A percentile compares a stretch with the other conserved stretches of the same genome.
These are phyloP conservation scores for Ariopsis seemanni DNA, from an alignment of 2,113 vertebrate species.

Conservation along the genomic window DNA sequence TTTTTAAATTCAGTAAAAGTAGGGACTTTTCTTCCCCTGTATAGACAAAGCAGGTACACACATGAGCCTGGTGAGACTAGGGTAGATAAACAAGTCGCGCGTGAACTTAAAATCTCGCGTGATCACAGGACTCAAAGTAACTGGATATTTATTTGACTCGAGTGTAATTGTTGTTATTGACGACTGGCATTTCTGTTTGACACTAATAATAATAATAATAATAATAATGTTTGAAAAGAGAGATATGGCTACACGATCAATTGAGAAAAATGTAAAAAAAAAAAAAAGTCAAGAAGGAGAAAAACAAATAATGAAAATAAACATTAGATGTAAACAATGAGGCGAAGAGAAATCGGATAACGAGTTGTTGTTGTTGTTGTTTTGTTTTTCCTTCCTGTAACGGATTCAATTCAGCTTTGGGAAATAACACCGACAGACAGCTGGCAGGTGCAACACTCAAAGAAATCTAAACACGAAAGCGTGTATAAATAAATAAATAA, in stretches of 20 bases:
- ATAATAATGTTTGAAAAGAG: too few species aligned
- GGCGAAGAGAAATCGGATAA: conserved; percentile 2
- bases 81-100: conserved; percentile 16
- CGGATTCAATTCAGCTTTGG: background rate
- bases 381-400: background rate
- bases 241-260: background rate
- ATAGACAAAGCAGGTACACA: background rate
- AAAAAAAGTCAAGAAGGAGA: background rate
- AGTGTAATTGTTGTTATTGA: background rate
- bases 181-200: background rate
- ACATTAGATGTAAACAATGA: background rate
- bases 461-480: background rate
- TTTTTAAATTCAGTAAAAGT: background rate
- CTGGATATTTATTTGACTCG: background rate
- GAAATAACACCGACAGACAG: background rate
- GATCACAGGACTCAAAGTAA: background rate
- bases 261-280: too few species aligned
- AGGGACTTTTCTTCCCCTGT: background rate
- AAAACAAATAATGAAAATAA: background rate
- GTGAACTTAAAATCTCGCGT: conserved; percentile 27
- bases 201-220: background rate
- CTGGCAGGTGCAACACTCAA: conserved; percentile 12
- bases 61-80: background rate
- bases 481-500: background rate
- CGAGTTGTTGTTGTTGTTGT: background rate